phyloP scores from a whole-genome alignment of 1,140 invertebrate genomes.

The Achatina immaculata region DNA sequence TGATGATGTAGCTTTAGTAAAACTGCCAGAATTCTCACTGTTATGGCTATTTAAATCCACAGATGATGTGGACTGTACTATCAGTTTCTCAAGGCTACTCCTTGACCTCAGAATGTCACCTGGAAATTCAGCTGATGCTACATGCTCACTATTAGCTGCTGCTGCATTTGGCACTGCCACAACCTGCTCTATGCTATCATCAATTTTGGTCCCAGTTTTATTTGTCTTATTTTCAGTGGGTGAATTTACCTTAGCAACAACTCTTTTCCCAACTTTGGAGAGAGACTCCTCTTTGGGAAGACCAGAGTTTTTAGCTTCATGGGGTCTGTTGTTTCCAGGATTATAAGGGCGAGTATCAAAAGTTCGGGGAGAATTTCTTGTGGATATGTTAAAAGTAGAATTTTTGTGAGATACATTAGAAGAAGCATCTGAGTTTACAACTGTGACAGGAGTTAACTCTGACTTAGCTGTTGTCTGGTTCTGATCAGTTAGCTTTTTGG shows the following conservation, averaged over 20 bases:
- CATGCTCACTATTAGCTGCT: background rate
- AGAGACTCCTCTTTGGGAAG: background rate
- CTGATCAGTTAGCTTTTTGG: no score
- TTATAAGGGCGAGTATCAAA: conserved; percentile 49
- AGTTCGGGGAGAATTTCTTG: conserved; percentile 45
- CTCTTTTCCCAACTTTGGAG: background rate
- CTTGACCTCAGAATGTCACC: background rate
- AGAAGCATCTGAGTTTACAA: background rate
- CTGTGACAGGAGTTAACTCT: background rate
- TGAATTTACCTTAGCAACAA: background rate
- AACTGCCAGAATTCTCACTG: background rate
- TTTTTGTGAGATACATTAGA: background rate
- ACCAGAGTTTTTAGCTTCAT: background rate
- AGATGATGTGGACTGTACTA: background rate
- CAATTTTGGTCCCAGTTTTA: background rate
- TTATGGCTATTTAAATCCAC: background rate
- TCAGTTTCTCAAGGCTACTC: conserved; percentile 6
- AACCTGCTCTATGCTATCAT: background rate
- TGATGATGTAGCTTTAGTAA: background rate
- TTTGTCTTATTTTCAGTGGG: no score
- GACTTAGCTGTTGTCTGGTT: no score
- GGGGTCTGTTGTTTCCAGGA: background rate
- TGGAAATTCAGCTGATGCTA: background rate
- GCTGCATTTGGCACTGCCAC: background rate
- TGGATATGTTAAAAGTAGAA: conserved; percentile 48